Evolutionary conservation across 2,113 vertebrate species (phyloP), one percentile per base, ranked within the genome.

Genomic region (Myiozetetes cayanensis): DNA sequence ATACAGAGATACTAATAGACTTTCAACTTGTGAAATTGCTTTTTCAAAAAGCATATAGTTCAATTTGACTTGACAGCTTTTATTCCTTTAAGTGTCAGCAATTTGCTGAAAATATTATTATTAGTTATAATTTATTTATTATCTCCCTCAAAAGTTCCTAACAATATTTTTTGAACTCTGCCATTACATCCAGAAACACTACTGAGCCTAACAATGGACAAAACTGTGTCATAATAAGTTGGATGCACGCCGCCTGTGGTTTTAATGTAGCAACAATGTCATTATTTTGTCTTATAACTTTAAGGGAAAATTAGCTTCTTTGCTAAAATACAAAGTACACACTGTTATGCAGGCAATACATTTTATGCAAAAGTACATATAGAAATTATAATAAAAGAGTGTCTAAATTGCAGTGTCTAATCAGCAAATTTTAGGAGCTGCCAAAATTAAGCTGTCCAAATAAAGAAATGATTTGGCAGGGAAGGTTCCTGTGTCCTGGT

Each of bases 61-160:
- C 87, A 85, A 44, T 87, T 77, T 93, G 75, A 24, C 55, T 86
- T 31, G 6, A 68, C 82, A 88, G 55, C 65, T 97, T 96, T 93
- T 88, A 73, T 90, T 94, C 87, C n/a, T 94, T 70, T 73, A 94
- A 93, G 74, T 93, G 85, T 85, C 75, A 94, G 47, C 63, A 94
- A 93, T 94, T 96, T 91, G 53, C 30, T 94, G 43, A 91, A 94
- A 96, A 91, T 85, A 88, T 91, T 93, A 76, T 92, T 92, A 94
- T 89, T 96, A 86, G 61, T 87, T 94, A 85, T 94, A 92, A 93
- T 94, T 91, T 77, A 94, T 85, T 95, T 94, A 97, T 96, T 91
- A 88, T 50, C 68, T 75, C 39, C 52, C 77, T 75, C 72, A 93
- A 95, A 94, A 94, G 93, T 85, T 72, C 47, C 44, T 91, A 90